Percentiles rank a stretch among this genome's conserved stretches.
These are phyloP conservation scores for Pteropus rufus DNA, from an alignment of 2,797 vertebrate genomes.

Conservation along the genomic window DNA sequence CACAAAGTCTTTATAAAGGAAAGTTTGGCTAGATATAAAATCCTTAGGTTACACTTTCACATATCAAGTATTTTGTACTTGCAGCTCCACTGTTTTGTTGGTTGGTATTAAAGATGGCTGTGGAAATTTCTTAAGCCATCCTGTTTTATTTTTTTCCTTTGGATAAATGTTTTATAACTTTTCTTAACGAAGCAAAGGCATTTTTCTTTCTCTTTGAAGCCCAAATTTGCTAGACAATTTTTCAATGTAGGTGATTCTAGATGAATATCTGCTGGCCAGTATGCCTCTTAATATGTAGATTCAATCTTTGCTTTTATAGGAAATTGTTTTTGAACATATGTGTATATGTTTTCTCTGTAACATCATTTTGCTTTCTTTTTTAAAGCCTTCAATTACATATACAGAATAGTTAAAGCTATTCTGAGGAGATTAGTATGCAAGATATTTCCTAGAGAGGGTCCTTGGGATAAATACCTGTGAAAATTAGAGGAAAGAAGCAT, in stretches of 20 bases:
- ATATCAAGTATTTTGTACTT: background rate
- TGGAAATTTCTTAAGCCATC: background rate
- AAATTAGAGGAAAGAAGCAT: background rate
- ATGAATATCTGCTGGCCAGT: background rate
- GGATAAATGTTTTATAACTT: background rate
- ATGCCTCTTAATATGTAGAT: background rate
- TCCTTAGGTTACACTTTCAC: background rate
- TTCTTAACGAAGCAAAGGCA: background rate
- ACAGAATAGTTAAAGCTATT: background rate
- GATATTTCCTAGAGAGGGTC: background rate
- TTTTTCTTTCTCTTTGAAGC: background rate
- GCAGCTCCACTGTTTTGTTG: background rate
- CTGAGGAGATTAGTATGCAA: background rate
- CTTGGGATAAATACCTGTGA: background rate
- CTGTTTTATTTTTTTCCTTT: background rate
- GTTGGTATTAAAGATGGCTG: background rate
- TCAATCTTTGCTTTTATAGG: background rate
- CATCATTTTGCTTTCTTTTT: background rate
- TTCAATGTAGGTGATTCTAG: background rate
- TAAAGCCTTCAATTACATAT: background rate
- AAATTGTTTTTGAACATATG: background rate
- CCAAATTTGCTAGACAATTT: background rate
- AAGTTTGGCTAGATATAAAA: background rate
- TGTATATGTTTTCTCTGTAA: background rate
- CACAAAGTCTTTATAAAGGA: background rate